These are phyloP conservation scores for Sula dactylatra DNA, from an alignment of 2,113 vertebrate genomes.

Conservation along the genomic window DNA sequence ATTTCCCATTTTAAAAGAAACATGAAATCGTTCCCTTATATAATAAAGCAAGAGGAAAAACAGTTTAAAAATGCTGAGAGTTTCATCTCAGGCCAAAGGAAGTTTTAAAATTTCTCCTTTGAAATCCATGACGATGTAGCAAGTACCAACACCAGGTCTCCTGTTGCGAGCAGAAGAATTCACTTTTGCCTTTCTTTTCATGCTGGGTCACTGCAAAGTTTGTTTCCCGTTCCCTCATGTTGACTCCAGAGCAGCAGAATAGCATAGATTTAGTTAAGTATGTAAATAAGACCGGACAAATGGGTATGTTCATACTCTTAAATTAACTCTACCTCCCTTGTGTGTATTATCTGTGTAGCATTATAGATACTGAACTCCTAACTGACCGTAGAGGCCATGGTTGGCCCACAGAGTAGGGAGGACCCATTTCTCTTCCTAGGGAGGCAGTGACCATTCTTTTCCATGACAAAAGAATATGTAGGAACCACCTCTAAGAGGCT, in stretches of 20 bases:
- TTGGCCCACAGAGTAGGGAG: neutral
- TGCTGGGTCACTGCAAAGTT: conserved; percentile 48
- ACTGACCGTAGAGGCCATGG: neutral
- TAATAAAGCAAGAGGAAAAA: conserved; percentile 19
- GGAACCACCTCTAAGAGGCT: neutral
- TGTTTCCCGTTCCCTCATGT: conserved; percentile 43
- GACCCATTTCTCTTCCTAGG: neutral
- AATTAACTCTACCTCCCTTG: too few species aligned
- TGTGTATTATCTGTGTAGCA: too few species aligned
- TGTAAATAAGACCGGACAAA: conserved; percentile 33
- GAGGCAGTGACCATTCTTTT: neutral
- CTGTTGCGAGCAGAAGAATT: conserved; percentile 16
- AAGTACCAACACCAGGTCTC: conserved; percentile 44
- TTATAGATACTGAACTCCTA: neutral
- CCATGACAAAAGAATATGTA: neutral
- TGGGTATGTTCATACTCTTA: neutral
- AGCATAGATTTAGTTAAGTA: conserved; percentile 35
- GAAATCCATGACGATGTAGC: conserved; percentile 40
- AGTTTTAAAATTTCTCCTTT: conserved; percentile 56
- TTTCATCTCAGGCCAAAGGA: conserved; percentile 43
- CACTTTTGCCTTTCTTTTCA: conserved; percentile 16
- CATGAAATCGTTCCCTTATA: neutral
- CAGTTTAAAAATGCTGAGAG: neutral
- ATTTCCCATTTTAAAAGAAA: conserved; percentile 43
- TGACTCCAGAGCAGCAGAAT: conserved; percentile 11